These are phyloP conservation scores for Frankliniella fusca DNA, from an alignment of 2,888 invertebrate genomes.

Conservation along the genomic window DNA sequence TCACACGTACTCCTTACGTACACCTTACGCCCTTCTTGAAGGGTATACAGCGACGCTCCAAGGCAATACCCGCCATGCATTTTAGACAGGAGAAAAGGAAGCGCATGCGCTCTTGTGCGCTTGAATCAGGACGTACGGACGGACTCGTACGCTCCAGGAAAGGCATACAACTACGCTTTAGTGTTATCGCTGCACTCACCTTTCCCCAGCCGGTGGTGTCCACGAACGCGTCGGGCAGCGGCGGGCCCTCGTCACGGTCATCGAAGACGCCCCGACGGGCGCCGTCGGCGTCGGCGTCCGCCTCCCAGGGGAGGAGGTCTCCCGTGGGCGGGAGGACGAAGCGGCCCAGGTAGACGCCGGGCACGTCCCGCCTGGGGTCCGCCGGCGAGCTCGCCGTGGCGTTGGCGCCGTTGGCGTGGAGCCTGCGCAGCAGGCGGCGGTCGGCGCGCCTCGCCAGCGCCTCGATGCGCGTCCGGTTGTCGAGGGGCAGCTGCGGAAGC, in stretches of 20 bases:
- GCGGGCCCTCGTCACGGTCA: not conserved
- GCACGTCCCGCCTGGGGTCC: slow-evolving; percentile 1
- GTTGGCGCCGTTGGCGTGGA: not conserved
- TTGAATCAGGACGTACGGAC: too few relatives aligned
- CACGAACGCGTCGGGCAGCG: slow-evolving; percentile 40
- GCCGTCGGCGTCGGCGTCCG: not conserved
- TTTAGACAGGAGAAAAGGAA: too few relatives aligned
- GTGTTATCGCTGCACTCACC: slow-evolving; percentile 38
- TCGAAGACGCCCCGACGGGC: not conserved
- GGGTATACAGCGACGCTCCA: too few relatives aligned
- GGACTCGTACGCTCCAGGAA: too few relatives aligned
- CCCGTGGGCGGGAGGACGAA: not conserved
- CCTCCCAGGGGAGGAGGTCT: not conserved
- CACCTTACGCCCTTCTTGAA: too few relatives aligned
- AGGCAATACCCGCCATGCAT: too few relatives aligned
- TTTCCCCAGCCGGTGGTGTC: slow-evolving; percentile 43
- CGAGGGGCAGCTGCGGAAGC: slow-evolving; percentile 53
- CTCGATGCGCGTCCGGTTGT: slow-evolving; percentile 37
- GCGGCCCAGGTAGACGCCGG: slow-evolving; percentile 18
- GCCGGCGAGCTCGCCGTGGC: not conserved
- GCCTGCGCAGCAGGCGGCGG: not conserved
- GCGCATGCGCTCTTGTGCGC: too few relatives aligned
- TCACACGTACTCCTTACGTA: too few relatives aligned
- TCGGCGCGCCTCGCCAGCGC: slow-evolving; percentile 31
- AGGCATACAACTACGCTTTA: too few relatives aligned